These are phyloP conservation scores for Etheostoma cragini DNA, from an alignment of 2,113 vertebrate genomes.

Conservation along the genomic window DNA sequence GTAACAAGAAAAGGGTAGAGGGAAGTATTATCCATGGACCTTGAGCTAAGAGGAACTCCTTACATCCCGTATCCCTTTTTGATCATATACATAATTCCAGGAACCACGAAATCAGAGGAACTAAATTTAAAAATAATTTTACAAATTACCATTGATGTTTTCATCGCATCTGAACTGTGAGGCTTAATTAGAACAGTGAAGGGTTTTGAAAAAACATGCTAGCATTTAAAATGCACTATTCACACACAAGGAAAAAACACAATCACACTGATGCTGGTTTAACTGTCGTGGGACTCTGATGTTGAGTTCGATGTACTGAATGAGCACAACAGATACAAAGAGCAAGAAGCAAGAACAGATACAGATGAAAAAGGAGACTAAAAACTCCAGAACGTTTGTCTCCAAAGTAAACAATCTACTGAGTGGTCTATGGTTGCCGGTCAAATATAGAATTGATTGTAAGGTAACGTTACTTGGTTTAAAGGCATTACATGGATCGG, in stretches of 20 bases:
- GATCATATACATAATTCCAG: background rate
- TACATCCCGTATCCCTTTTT: background rate
- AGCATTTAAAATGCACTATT: background rate
- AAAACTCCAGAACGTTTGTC: background rate
- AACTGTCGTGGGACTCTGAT: background rate
- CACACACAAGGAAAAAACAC: background rate
- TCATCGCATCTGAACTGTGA: background rate
- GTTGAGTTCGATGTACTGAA: background rate
- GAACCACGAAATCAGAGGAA: background rate
- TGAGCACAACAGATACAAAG: too few relatives aligned
- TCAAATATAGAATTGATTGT: too few relatives aligned
- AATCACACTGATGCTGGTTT: too few relatives aligned
- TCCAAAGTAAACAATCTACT: background rate
- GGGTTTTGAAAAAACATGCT: background rate
- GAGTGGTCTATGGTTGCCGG: background rate
- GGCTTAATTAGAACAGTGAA: background rate
- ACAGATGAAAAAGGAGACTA: background rate
- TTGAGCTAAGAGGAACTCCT: background rate
- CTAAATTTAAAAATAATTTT: background rate
- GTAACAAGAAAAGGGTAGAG: constrained; percentile 10
- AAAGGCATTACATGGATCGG: too few relatives aligned
- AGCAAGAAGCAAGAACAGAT: background rate
- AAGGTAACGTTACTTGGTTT: too few relatives aligned
- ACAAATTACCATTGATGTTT: background rate
- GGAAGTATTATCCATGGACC: constrained; percentile 3